Evolutionary conservation across 2,888 invertebrate genomes (phyloP), one percentile per base, ranked within the genome.

Genomic region (Spilosoma lubricipeda): DNA sequence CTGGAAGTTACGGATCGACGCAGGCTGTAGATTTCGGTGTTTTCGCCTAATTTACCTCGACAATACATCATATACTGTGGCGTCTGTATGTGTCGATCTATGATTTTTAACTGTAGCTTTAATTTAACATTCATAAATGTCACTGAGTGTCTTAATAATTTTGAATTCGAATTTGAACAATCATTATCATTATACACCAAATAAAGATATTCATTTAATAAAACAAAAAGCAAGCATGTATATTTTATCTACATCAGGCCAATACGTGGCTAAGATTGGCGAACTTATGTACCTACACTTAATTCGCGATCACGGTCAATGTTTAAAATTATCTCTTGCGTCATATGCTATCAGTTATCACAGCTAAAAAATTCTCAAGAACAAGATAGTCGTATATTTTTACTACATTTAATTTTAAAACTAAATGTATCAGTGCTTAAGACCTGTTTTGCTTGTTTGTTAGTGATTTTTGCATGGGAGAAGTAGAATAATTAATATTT

Each of bases 301-400:
- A 66, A 39, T 66, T 66, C 39, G 36, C 65, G 36, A 36, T 66
- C 36, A 66, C n/a, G 65, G 65, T 66, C 36, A 66, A 66, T 66
- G 65, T 66, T 66, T 66, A 66, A 66, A 66, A 66, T 66, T 36
- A 66, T 33, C 64, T 65, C 33, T 39, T 39, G 65, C 36, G 65
- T 39, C 36, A 36, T n/a, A 66, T 23, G 39, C 39, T 39, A 66
- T 66, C 65, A 66, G 39, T 13, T 23, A 23, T 39, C 65, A 23
- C 33, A 33, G 3, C 33, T 33, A 33, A 33, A 66, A 39, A 66
- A 66, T 39, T 66, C 36, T 66, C 18, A 23, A 33, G 65, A 36
- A 36, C 13, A n/a, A 23, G 65, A 66, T 66, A 39, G n/a, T n/a
- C 23, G 36, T n/a, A 36, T 39, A 66, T 36, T 39, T 45, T 33